Base-by-base conservation (phyloP, 2,797 vertebrate species). In the Atherinosoma microstoma region DNA sequence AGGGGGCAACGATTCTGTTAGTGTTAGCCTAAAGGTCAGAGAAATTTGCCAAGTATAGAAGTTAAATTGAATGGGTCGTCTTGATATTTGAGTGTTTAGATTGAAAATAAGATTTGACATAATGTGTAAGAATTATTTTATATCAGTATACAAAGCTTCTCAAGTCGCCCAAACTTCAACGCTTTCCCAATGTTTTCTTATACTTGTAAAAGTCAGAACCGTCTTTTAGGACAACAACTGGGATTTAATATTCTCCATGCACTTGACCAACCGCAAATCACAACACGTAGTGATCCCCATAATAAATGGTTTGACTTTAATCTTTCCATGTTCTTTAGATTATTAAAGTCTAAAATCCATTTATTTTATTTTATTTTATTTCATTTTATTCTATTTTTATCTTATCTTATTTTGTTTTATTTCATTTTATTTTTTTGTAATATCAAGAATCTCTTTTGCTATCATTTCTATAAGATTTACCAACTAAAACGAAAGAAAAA, bases 1-100 rank as follows among this genome's bases (percentile, higher is more conserved):
- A 66, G 13, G 58, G 22, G 4, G 18, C 54, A 38, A 49, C 12
- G 9, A 20, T 66, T 77, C 38, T 32, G 22, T 64, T 49, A 47
- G 30, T 64, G 15, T 58, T 27, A 6, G 27, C 15, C 16, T 62
- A 6, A 57, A 64, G 34, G 30, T 56, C 27, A 66, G 16, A 29
- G 2, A 47, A 53, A 67, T 56, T 9, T 40, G 27, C 47, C 22
- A 32, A 18, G 10, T 24, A 24, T 30, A 30, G 0, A 18, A 32
- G 3, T 63, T 27, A 18, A 66, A 51, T 11, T 29, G 0, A 56
- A 45, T 2, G 1, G 16, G 32, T 22, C n/a, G 8, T 24, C 8
- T 29, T 62, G 6, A 16, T 29, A 30, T 56, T 16, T 56, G 2
- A 56, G 6, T 56, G 16, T 18, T 16, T 24, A 13, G 12, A 13